Evolutionary conservation across 2,113 vertebrate genomes (phyloP).

Genomic region (Eretmochelys imbricata): DNA sequence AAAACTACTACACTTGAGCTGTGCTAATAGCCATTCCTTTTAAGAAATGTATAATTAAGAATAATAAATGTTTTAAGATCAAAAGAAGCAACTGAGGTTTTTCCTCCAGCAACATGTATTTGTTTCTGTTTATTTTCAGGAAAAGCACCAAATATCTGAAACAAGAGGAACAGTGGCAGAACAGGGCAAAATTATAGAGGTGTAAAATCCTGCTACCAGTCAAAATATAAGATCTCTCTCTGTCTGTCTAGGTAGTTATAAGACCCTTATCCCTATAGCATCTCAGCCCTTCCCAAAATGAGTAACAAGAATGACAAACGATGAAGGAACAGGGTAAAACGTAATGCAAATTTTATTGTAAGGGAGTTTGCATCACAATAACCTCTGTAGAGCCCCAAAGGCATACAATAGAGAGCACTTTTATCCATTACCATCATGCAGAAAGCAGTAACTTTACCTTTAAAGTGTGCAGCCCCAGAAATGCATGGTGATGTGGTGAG

Average conservation of each 20-base stretch:
- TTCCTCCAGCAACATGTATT: neutral
- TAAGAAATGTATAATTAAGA: neutral
- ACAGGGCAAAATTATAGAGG: slow-evolving; percentile 38
- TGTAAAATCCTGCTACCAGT: neutral
- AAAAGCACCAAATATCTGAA: neutral
- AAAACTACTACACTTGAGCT: neutral
- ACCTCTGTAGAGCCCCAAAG: neutral
- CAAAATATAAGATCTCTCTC: neutral
- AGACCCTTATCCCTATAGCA: neutral
- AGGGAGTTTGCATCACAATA: neutral
- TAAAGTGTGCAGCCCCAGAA: neutral
- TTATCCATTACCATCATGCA: neutral
- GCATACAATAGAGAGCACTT: neutral
- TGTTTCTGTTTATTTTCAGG: slow-evolving; percentile 6
- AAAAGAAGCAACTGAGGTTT: neutral
- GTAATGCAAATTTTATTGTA: neutral
- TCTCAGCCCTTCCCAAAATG: neutral
- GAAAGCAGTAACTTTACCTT: neutral
- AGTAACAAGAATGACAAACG: neutral
- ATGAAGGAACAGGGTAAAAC: fast-evolving
- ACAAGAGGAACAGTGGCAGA: neutral
- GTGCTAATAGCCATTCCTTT: neutral
- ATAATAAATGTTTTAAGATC: neutral
- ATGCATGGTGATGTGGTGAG: neutral
- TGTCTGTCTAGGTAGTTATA: neutral